These are phyloP conservation scores for Spicauda simplicius DNA, from an alignment of 2,888 invertebrate genomes.

Conservation along the genomic window DNA sequence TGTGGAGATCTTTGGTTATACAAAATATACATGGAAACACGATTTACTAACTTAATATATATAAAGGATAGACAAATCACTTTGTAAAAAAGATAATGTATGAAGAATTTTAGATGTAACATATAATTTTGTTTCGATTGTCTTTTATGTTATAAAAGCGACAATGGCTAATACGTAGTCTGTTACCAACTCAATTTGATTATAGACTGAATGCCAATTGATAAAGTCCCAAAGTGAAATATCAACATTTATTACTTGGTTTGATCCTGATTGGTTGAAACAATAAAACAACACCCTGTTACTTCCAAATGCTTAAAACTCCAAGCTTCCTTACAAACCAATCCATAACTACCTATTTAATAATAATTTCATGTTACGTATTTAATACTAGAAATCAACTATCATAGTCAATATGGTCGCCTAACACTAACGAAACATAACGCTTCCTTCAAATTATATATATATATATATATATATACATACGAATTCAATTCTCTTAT, in stretches of 20 bases:
- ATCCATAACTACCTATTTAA: background rate
- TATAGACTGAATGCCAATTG: background rate
- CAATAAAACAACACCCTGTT: conserved; percentile 8
- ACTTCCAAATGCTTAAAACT: background rate
- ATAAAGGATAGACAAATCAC: background rate
- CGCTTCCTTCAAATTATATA: background rate
- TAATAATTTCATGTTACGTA: conserved; percentile 1
- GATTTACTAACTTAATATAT: background rate
- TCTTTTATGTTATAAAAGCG: no score
- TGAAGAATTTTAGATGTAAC: no score
- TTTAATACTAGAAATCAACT: conserved; percentile 3
- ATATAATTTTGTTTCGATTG: no score
- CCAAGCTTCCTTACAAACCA: background rate
- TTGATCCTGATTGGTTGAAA: background rate
- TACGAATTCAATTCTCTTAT: background rate
- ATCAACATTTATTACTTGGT: background rate
- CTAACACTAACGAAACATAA: background rate
- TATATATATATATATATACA: background rate
- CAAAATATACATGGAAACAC: background rate
- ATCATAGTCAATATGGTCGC: background rate
- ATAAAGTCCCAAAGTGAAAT: background rate
- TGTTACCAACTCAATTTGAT: no score
- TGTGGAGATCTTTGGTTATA: background rate
- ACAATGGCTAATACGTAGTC: no score
- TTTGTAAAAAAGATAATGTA: no score